These are phyloP conservation scores for Tragulus kanchil DNA, from an alignment of 2,113 vertebrate species.

Conservation along the genomic window DNA sequence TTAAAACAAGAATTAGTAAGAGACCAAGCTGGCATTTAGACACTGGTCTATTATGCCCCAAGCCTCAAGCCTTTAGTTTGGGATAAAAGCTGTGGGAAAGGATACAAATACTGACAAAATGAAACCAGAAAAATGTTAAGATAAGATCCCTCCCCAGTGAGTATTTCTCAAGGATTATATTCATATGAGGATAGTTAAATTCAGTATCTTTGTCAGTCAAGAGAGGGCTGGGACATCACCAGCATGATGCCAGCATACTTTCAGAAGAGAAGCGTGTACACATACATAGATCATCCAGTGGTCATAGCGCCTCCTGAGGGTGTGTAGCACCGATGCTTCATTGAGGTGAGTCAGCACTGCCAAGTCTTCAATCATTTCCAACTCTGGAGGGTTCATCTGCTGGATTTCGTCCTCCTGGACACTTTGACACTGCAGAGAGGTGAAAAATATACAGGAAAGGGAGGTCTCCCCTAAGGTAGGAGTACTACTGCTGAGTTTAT, in stretches of 20 bases:
- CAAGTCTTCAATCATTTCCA: conserved; percentile 94
- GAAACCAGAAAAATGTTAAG: background rate
- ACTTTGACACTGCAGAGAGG: conserved; percentile 87
- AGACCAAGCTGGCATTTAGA: background rate
- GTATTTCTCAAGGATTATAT: background rate
- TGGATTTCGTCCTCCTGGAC: conserved; percentile 91
- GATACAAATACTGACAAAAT: background rate
- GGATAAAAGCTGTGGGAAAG: background rate
- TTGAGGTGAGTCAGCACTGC: conserved; percentile 92
- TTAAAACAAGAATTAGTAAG: background rate
- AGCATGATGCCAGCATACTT: background rate
- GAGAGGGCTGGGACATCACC: background rate
- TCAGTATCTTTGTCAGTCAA: background rate
- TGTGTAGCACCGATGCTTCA: conserved; percentile 91
- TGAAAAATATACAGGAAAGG: background rate
- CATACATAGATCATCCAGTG: conserved; percentile 94
- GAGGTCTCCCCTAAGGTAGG: background rate
- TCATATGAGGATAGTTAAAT: background rate
- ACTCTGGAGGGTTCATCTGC: conserved; percentile 91
- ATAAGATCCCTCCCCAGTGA: background rate
- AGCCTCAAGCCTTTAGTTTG: background rate
- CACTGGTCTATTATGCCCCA: background rate
- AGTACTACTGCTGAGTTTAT: too few relatives aligned
- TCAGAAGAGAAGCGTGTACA: background rate
- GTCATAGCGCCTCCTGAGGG: conserved; percentile 89